phyloP scores from a whole-genome alignment of 2,888 invertebrate species.

The Himalopsyche japonica region DNA sequence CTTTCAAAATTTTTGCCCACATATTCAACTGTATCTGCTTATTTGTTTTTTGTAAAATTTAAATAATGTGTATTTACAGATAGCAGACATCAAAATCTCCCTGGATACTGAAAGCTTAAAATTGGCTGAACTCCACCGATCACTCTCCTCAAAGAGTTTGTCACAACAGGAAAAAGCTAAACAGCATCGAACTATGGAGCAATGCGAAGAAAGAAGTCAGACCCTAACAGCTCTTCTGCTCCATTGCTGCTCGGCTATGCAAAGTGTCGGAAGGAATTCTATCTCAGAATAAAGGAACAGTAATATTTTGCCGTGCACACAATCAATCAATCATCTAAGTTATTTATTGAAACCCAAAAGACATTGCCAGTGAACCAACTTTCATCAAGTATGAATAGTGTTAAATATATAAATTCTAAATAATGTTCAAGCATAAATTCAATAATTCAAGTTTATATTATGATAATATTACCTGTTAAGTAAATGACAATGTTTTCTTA shows the following conservation, averaged over 20 bases:
- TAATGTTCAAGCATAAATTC: background rate
- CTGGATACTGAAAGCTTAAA: constrained; percentile 53
- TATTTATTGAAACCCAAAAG: background rate
- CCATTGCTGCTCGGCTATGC: constrained; percentile 92
- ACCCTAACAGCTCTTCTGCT: constrained; percentile 91
- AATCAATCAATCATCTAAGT: background rate
- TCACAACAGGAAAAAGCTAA: constrained; percentile 20
- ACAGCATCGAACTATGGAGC: constrained; percentile 48
- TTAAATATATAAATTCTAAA: background rate
- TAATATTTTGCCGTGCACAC: background rate
- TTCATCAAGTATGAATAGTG: background rate
- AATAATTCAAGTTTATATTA: background rate
- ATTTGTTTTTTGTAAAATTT: too few relatives aligned
- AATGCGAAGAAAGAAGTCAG: constrained; percentile 85
- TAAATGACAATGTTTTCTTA: too few relatives aligned
- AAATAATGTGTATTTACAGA: background rate
- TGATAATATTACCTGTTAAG: background rate
- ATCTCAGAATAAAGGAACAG: constrained; percentile 14
- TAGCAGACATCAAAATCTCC: constrained; percentile 43
- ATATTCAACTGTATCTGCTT: too few relatives aligned
- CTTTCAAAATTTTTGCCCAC: too few relatives aligned
- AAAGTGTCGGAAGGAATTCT: constrained; percentile 57
- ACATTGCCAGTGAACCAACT: background rate
- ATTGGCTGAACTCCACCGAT: constrained; percentile 49
- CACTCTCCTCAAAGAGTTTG: constrained; percentile 13